Conservation (phyloP, 2,797 vertebrate species). For the Acomys russatus region DNA sequence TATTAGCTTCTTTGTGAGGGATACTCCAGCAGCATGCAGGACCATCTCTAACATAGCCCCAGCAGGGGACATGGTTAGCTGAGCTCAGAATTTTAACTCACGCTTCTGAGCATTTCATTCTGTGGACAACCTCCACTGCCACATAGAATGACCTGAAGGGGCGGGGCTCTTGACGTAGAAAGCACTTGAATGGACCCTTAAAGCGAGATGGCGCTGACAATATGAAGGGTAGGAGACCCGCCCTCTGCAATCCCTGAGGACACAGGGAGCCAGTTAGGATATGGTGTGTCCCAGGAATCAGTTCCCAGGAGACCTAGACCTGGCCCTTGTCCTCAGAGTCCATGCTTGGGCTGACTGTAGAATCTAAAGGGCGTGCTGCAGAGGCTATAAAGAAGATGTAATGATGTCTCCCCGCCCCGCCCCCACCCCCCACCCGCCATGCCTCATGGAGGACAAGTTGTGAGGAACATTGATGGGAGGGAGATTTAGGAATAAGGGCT, state of each 20-base stretch:
- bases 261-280: fast-evolving
- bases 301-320: background rate
- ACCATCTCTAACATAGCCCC: background rate
- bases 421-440: too few relatives aligned
- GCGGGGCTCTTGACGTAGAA: background rate
- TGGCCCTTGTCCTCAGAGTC: background rate
- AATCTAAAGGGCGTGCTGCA: background rate
- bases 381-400: background rate
- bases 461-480: background rate
- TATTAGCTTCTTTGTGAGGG: background rate
- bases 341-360: background rate
- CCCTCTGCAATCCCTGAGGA: background rate
- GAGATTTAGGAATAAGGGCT: background rate
- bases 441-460: background rate
- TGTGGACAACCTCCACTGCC: background rate
- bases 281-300: background rate
- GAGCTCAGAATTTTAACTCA: background rate
- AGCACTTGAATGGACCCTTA: background rate
- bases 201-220: background rate
- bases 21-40: too few relatives aligned
- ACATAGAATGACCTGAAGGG: fast-evolving
- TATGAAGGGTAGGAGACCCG: background rate
- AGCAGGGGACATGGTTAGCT: background rate
- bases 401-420: background rate
- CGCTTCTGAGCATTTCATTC: background rate